These are phyloP conservation scores for Drosophila imparisetae DNA, from an alignment of 2,888 invertebrate species.

Conservation along the genomic window DNA sequence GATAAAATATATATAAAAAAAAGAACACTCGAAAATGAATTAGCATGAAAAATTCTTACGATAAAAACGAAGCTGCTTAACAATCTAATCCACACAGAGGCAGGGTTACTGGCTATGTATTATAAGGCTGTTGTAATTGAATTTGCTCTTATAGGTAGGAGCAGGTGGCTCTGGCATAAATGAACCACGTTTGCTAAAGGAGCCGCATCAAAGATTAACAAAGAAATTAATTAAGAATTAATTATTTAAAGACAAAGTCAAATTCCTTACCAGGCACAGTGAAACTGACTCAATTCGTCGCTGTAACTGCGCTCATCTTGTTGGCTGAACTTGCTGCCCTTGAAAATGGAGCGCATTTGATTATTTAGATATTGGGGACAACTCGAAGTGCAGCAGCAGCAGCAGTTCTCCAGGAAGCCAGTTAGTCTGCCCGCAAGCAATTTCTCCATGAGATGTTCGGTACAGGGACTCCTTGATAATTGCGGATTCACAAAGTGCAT, in stretches of 20 bases:
- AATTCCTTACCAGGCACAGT: conserved; percentile 57
- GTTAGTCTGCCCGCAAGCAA: conserved; percentile 34
- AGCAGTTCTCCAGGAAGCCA: conserved; percentile 2
- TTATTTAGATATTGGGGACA: neutral
- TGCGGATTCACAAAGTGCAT: conserved; percentile 68
- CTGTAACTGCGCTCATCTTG: neutral
- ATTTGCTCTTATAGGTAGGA: conserved; percentile 53
- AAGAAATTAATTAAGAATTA: neutral
- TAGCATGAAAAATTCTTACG: neutral
- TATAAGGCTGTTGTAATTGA: conserved; percentile 59
- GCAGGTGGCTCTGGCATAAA: neutral
- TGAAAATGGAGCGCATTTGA: conserved; percentile 21
- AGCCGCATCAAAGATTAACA: neutral
- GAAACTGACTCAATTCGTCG: conserved; percentile 36
- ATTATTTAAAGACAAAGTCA: neutral
- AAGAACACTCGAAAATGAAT: neutral
- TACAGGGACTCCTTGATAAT: conserved; percentile 2
- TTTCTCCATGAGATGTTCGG: conserved; percentile 40
- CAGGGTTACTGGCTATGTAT: conserved; percentile 42
- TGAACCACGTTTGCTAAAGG: conserved; percentile 55
- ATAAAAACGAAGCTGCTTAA: neutral
- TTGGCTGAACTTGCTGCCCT: neutral
- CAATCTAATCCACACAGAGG: neutral
- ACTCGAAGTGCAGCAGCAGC: neutral
- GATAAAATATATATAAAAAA: neutral